Evolutionary conservation across 2,888 invertebrate genomes (phyloP).

Genomic region (Parnassius smintheus): DNA sequence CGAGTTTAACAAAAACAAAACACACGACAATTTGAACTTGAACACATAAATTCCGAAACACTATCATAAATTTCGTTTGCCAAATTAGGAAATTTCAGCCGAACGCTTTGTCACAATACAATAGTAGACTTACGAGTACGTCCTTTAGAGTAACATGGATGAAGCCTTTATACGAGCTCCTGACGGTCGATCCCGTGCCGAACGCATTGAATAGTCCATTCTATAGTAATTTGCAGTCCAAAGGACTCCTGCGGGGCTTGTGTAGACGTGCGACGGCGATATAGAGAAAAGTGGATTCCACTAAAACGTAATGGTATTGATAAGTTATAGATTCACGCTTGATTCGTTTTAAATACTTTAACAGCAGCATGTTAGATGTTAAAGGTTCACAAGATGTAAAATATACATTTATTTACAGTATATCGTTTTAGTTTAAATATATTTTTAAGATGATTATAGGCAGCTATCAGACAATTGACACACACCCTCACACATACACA

Average conservation of each 20-base stretch:
- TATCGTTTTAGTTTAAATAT: too few species aligned
- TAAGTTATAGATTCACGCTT: slow-evolving; percentile 14
- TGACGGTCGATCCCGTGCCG: slow-evolving; percentile 45
- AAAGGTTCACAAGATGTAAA: too few species aligned
- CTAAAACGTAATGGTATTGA: slow-evolving; percentile 30
- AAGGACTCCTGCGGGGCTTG: slow-evolving; percentile 50
- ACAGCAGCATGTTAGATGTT: background rate
- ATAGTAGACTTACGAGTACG: slow-evolving; percentile 2
- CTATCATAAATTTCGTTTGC: too few species aligned
- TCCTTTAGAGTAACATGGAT: slow-evolving; percentile 28
- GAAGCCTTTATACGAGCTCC: slow-evolving; percentile 35
- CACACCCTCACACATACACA: too few species aligned
- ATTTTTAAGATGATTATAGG: too few species aligned
- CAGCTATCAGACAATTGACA: too few species aligned
- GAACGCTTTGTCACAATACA: slow-evolving; percentile 22
- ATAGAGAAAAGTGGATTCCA: slow-evolving; percentile 39
- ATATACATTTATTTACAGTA: too few species aligned
- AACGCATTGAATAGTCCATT: slow-evolving; percentile 56
- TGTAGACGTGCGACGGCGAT: slow-evolving; percentile 40
- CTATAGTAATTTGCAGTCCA: slow-evolving; percentile 54
- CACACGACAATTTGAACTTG: too few species aligned
- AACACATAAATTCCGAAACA: too few species aligned
- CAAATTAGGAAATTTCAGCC: background rate
- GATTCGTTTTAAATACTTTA: slow-evolving; percentile 3
- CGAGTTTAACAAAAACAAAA: too few species aligned